Evolutionary conservation across 2,888 invertebrate species (phyloP).

Genomic region (Microctonus aethiopoides): DNA sequence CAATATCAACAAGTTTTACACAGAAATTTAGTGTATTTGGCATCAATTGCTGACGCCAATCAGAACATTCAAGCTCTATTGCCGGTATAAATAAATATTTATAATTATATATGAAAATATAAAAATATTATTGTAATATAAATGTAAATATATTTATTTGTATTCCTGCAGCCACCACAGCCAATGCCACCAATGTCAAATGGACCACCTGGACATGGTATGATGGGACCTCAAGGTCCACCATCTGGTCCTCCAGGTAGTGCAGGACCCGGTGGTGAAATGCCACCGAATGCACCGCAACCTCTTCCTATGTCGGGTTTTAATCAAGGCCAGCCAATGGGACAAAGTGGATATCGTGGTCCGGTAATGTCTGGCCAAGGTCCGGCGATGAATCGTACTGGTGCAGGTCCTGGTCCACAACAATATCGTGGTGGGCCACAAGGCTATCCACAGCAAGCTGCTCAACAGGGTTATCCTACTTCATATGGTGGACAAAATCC

Average conservation of each 20-base stretch:
- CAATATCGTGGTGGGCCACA: constrained; percentile 68
- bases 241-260: constrained; percentile 57
- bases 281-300: constrained; percentile 63
- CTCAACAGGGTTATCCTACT: constrained; percentile 72
- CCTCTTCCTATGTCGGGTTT: constrained; percentile 63
- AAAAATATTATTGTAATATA: neutral
- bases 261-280: constrained; percentile 62
- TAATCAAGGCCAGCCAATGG: constrained; percentile 64
- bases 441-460: constrained; percentile 76
- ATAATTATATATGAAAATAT: neutral
- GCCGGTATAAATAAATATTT: constrained; percentile 75
- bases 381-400: constrained; percentile 68
- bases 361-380: constrained; percentile 72
- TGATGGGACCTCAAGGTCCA: constrained; percentile 66
- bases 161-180: constrained; percentile 70
- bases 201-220: constrained; percentile 63
- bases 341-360: constrained; percentile 69
- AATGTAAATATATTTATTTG: constrained; percentile 7
- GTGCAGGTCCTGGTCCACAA: constrained; percentile 71
- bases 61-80: constrained; percentile 91
- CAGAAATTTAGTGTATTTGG: constrained; percentile 94
- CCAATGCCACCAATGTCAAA: constrained; percentile 69
- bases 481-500: constrained; percentile 72
- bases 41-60: constrained; percentile 95
- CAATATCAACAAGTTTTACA: constrained; percentile 95